These are phyloP conservation scores for Chondrosia reniformis DNA, from an alignment of 37 sponge, comb jelly and placozoan genomes.

Conservation along the genomic window DNA sequence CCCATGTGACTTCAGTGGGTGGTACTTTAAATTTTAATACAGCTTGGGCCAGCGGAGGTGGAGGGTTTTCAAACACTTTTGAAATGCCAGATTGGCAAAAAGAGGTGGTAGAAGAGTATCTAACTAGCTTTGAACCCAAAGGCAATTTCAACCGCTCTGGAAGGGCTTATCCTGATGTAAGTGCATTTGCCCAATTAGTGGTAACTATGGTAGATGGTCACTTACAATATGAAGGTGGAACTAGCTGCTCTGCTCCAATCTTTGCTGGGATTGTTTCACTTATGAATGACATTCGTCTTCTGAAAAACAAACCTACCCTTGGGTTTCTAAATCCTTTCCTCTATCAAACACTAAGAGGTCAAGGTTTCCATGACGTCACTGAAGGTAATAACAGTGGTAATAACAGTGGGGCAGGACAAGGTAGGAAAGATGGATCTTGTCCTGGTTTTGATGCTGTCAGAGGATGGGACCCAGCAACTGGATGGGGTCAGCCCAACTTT, in stretches of 20 bases:
- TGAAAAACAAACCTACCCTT: slow-evolving; percentile 52
- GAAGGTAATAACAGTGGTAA: slow-evolving; percentile 23
- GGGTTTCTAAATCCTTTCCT: slow-evolving; percentile 94
- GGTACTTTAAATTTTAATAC: slow-evolving; percentile 37
- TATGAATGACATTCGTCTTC: slow-evolving; percentile 79
- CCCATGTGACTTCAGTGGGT: slow-evolving; percentile 86
- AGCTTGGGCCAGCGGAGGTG: slow-evolving; percentile 32
- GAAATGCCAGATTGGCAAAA: slow-evolving; percentile 58
- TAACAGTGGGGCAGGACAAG: too few species aligned
- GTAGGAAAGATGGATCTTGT: too few species aligned
- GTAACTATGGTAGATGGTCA: slow-evolving; percentile 33
- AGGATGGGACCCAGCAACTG: slow-evolving; percentile 63
- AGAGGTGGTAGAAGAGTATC: slow-evolving; percentile 48
- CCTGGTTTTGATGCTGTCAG: slow-evolving; percentile 32
- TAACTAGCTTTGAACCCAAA: slow-evolving; percentile 29
- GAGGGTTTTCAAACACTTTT: slow-evolving; percentile 69
- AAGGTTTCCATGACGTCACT: slow-evolving; percentile 71
- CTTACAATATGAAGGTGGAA: slow-evolving; percentile 46
- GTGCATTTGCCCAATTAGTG: slow-evolving; percentile 53
- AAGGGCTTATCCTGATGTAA: slow-evolving; percentile 69
- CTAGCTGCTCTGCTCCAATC: slow-evolving; percentile 74
- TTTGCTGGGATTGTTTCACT: slow-evolving; percentile 77
- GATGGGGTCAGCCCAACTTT: slow-evolving; percentile 54
- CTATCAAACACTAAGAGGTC: slow-evolving; percentile 57
- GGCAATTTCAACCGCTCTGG: slow-evolving; percentile 55